Percentiles rank a stretch among this genome's conserved stretches.
These are phyloP conservation scores for Pseudochromis fuscus DNA, from an alignment of 2,797 vertebrate species.

Conservation along the genomic window DNA sequence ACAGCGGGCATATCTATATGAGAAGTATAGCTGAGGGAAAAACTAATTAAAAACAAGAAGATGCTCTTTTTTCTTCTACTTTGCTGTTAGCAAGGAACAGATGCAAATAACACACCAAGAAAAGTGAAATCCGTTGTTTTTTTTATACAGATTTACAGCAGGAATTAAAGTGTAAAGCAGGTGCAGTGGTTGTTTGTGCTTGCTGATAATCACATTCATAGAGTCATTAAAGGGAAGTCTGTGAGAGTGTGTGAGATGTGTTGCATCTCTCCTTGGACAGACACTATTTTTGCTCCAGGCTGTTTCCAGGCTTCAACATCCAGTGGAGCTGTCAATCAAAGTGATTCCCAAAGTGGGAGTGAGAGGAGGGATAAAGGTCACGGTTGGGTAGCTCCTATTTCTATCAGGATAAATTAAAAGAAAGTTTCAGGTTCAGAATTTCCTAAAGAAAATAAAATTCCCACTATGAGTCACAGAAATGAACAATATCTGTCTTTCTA, in stretches of 20 bases:
- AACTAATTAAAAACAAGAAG: slow-evolving; percentile 37
- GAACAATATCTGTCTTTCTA: no score
- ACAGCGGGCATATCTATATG: not conserved
- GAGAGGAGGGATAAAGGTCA: slow-evolving; percentile 8
- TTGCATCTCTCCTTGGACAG: not conserved
- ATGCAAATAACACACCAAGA: slow-evolving; percentile 17
- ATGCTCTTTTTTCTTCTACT: not conserved
- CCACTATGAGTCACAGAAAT: no score
- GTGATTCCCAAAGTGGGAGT: not conserved
- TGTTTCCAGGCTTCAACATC: not conserved
- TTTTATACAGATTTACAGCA: slow-evolving; percentile 1
- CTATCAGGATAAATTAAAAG: not conserved
- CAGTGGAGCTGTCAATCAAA: slow-evolving; percentile 38
- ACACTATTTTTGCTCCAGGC: not conserved
- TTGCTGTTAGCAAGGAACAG: not conserved
- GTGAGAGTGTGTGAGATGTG: not conserved
- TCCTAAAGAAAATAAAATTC: no score
- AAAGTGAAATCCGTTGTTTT: slow-evolving; percentile 21
- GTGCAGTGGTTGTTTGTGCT: slow-evolving; percentile 24
- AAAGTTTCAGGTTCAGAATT: no score
- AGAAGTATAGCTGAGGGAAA: not conserved
- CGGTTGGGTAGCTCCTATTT: not conserved
- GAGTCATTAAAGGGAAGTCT: not conserved
- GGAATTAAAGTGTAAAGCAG: slow-evolving; percentile 21
- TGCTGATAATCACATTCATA: slow-evolving; percentile 5